These are phyloP conservation scores for Atta texana DNA, from an alignment of 1,140 invertebrate genomes.

Conservation along the genomic window DNA sequence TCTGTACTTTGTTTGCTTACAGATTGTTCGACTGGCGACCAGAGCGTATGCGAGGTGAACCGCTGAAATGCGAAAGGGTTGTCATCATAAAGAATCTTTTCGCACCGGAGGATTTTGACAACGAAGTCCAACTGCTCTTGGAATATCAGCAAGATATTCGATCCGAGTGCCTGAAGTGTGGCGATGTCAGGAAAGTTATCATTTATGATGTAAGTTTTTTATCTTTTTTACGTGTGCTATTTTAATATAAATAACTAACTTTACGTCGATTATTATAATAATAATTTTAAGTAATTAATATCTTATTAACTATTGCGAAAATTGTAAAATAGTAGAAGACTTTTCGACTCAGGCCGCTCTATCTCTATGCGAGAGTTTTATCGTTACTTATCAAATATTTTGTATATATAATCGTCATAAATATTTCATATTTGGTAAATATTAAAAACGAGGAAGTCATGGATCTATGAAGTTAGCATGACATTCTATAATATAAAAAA, in stretches of 20 bases:
- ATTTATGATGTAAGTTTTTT: constrained; percentile 95
- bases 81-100: constrained; percentile 99
- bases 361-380: no score
- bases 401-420: no score
- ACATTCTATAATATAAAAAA: no score
- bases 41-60: constrained; percentile 94
- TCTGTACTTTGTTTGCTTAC: constrained; percentile 67
- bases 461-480: no score
- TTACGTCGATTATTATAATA: constrained; percentile 2
- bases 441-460: background rate
- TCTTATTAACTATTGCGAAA: no score
- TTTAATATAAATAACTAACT: background rate
- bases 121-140: constrained; percentile 94
- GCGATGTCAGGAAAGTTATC: constrained; percentile 96
- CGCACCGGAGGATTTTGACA: constrained; percentile 95
- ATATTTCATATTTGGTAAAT: background rate
- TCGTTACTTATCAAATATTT: no score
- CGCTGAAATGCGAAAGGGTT: constrained; percentile 94
- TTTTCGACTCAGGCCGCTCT: no score
- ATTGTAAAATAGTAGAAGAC: no score
- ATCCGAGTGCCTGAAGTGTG: constrained; percentile 96
- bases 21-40: constrained; percentile 98
- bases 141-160: constrained; percentile 97
- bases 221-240: background rate
- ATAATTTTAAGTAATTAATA: background rate